These are phyloP conservation scores for Myzus persicae DNA, from an alignment of 1,140 invertebrate species.

Conservation along the genomic window DNA sequence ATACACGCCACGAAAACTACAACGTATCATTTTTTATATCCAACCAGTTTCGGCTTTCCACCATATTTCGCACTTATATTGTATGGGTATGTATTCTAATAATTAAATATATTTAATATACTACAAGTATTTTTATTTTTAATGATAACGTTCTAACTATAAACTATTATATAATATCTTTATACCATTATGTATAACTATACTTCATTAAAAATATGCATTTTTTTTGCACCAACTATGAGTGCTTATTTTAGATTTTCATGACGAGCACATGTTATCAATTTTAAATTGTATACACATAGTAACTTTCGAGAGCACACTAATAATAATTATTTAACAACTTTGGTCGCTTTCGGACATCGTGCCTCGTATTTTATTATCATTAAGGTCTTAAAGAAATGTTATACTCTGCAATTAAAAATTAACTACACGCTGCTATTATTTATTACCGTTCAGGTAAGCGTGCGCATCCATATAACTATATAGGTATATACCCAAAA, in stretches of 20 bases:
- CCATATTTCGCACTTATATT: too few relatives aligned
- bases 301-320: neutral
- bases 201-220: neutral
- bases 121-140: too few relatives aligned
- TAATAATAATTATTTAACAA: neutral
- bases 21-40: neutral
- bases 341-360: neutral
- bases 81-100: neutral
- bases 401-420: slow-evolving; percentile 5
- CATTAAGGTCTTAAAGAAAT: slow-evolving; percentile 5
- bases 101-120: neutral
- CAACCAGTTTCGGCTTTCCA: neutral
- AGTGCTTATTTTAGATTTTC: too few relatives aligned
- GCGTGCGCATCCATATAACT: neutral
- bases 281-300: too few relatives aligned
- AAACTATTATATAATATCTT: too few relatives aligned
- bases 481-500: neutral
- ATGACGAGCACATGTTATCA: too few relatives aligned
- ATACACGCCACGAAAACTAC: too few relatives aligned
- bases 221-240: neutral
- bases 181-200: too few relatives aligned
- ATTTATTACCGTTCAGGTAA: neutral
- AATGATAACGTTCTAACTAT: too few relatives aligned
- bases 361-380: neutral
- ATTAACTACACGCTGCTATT: neutral